A percentile compares a stretch with the other conserved stretches of the same genome.
phyloP scores from a whole-genome alignment of 2,113 vertebrate genomes.

The mouse (Mus musculus) region GRCm39 chr12:35530501-35531000 shows the following conservation, averaged over 20 bases:
- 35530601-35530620: no score
- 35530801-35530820: neutral
- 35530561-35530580: no score
- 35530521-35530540: no score
- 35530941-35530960: neutral
- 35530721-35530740: neutral
- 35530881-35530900: neutral
- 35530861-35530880: neutral
- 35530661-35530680: neutral
- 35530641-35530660: no score
- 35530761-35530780: neutral
- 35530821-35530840: neutral
- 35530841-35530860: neutral
- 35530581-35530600: no score
- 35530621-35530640: no score
- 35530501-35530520: no score
- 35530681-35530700: neutral
- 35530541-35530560: no score
- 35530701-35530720: neutral
- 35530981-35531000: neutral
- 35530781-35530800: slow-evolving; percentile 6
- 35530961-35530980: neutral
- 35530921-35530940: neutral
- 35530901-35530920: neutral
- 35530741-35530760: neutral